These are phyloP conservation scores for Emydoidea blandingii DNA, from an alignment of 2,797 vertebrate genomes.

Conservation along the genomic window DNA sequence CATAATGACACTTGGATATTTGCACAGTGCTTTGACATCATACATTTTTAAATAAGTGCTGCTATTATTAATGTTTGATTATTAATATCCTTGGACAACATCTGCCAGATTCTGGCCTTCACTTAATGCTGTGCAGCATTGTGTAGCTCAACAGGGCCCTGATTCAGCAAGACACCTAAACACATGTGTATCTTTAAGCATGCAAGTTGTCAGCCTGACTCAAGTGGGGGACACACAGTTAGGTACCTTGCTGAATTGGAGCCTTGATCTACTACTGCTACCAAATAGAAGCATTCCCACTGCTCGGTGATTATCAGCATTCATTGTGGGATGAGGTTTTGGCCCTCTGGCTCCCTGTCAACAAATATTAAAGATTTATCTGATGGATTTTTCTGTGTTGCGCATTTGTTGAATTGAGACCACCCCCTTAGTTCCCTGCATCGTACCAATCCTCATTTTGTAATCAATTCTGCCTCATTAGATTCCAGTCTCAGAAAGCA, in stretches of 20 bases:
- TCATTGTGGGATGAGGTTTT: not conserved
- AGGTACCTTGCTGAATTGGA: not conserved
- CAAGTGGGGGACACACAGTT: not conserved
- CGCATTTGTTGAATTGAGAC: not conserved
- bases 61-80: not conserved
- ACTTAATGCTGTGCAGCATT: not conserved
- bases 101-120: not conserved
- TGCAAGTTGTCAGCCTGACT: not conserved
- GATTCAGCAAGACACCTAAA: not conserved
- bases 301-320: not conserved
- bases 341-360: not conserved
- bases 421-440: rapidly evolving
- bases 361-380: not conserved
- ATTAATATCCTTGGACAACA: not conserved
- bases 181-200: not conserved
- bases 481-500: not conserved
- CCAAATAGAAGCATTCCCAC: not conserved
- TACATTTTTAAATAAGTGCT: not conserved
- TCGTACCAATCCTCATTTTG: rapidly evolving
- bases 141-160: not conserved
- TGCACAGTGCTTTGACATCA: not conserved
- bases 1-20: not conserved
- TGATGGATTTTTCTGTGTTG: not conserved
- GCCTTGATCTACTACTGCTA: not conserved
- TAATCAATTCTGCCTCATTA: not conserved